These are phyloP conservation scores for Pseudomugil tenellus DNA, from an alignment of 2,797 vertebrate species.

Conservation along the genomic window DNA sequence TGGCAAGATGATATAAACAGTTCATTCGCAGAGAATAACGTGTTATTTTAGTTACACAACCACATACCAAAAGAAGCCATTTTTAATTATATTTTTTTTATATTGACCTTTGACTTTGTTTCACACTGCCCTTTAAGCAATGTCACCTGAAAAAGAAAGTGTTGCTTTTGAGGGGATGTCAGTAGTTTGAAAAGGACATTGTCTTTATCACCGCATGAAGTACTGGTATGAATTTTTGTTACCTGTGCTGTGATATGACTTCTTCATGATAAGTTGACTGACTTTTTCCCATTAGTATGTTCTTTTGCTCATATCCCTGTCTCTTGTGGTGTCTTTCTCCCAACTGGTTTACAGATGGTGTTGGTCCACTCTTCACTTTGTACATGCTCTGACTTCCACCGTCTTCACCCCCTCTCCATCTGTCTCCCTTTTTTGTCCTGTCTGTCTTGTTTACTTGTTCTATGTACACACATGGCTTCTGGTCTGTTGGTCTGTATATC, in stretches of 20 bases:
- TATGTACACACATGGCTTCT: constrained; percentile 61
- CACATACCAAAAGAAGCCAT: no score
- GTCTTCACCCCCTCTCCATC: constrained; percentile 78
- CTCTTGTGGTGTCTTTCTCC: constrained; percentile 38
- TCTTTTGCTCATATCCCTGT: constrained; percentile 32
- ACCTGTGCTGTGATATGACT: constrained; percentile 1
- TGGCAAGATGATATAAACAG: no score
- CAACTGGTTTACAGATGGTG: constrained; percentile 76
- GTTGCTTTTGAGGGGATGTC: neutral
- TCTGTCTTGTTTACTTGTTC: constrained; percentile 56
- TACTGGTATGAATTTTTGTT: constrained; percentile 35
- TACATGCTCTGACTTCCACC: constrained; percentile 53
- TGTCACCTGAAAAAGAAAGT: neutral
- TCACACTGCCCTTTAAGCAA: neutral
- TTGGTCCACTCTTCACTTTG: constrained; percentile 65
- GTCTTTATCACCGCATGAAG: constrained; percentile 1
- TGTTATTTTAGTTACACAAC: no score
- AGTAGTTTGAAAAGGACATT: constrained; percentile 12
- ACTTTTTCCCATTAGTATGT: constrained; percentile 16
- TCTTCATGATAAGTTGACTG: neutral
- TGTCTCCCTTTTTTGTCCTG: constrained; percentile 53
- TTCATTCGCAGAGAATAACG: no score
- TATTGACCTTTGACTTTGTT: neutral
- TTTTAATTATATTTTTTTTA: no score
- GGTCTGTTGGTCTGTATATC: constrained; percentile 43